Evolutionary conservation across 2,888 invertebrate species (phyloP).

Genomic region (Apeira syringaria): DNA sequence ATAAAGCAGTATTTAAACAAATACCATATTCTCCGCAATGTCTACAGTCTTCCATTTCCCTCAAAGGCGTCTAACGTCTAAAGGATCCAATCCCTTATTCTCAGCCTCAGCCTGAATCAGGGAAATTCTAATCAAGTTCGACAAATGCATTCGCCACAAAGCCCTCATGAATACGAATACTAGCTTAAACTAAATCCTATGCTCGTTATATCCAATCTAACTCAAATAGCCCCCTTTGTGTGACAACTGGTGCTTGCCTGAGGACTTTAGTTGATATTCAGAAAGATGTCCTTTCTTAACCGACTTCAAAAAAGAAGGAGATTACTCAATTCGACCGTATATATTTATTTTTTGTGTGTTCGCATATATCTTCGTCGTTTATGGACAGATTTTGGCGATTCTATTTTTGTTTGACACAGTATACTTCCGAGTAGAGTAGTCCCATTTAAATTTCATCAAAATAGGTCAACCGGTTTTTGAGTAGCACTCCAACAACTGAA

Average conservation of each 20-base stretch:
- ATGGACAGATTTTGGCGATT: too few species aligned
- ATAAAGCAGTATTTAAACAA: not conserved
- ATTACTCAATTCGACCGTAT: too few species aligned
- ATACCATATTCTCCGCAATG: not conserved
- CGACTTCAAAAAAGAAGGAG: too few species aligned
- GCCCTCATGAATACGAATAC: conserved; percentile 18
- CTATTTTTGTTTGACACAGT: too few species aligned
- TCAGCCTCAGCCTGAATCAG: not conserved
- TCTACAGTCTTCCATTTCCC: not conserved
- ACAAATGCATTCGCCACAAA: conserved; percentile 15
- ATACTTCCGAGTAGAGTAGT: too few species aligned
- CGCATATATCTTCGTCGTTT: too few species aligned
- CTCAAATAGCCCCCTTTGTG: conserved; percentile 29
- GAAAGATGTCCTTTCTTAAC: too few species aligned
- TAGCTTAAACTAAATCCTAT: conserved; percentile 21
- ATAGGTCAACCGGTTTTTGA: too few species aligned
- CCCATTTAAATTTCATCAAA: too few species aligned
- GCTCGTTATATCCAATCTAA: conserved; percentile 27
- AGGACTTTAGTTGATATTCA: conserved; percentile 5
- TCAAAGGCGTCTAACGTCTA: not conserved
- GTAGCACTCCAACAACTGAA: too few species aligned
- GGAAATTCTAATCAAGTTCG: conserved; percentile 5
- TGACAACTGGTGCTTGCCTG: conserved; percentile 9
- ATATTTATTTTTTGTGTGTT: too few species aligned
- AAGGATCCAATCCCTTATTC: not conserved